Conservation (phyloP, 2,113 vertebrate species). For the Damaliscus lunatus region DNA sequence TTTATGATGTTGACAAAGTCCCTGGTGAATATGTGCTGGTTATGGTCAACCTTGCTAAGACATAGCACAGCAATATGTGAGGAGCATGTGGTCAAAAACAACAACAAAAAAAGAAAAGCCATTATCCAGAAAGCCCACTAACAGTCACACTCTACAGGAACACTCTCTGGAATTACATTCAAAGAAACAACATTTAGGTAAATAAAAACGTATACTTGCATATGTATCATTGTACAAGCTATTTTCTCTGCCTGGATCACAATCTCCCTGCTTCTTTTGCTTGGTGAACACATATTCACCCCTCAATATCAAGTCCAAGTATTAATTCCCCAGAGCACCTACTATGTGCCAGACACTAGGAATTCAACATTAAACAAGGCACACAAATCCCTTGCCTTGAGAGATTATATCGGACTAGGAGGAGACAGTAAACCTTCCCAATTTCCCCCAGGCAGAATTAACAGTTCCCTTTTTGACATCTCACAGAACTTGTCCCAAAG, state of each 20-base stretch:
- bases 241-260: not conserved
- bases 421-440: not conserved
- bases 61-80: not conserved
- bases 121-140: not conserved
- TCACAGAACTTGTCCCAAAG: not conserved
- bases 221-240: not conserved
- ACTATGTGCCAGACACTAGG: not conserved
- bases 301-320: slow-evolving; percentile 1
- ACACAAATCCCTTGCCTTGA: not conserved
- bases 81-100: not conserved
- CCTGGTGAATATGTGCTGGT: not conserved
- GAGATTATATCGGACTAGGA: not conserved
- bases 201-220: not conserved
- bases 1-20: not conserved
- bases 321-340: not conserved
- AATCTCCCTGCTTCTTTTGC: not conserved
- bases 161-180: not conserved
- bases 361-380: not conserved
- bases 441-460: not conserved
- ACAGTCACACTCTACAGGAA: not conserved
- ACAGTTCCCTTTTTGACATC: not conserved
- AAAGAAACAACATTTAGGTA: not conserved
- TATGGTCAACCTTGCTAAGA: slow-evolving; percentile 11
- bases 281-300: not conserved
- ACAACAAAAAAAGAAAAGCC: not conserved